Evolutionary conservation across 2,797 vertebrate genomes (phyloP).

Genomic region (Martes flavigula): DNA sequence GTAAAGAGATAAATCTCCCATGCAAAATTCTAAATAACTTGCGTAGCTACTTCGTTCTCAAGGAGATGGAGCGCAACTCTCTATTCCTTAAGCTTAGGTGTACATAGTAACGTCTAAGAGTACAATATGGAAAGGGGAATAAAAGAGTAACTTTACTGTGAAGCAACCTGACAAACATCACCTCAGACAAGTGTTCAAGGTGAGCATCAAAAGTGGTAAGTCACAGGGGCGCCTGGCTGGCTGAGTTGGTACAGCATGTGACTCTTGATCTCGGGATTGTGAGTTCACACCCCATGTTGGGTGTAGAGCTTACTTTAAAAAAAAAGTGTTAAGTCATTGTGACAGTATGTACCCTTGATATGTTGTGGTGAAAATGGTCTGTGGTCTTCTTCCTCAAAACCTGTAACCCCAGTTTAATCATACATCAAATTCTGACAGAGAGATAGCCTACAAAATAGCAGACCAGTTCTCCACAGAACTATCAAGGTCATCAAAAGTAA

Average conservation of each 20-base stretch:
- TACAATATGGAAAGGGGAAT: not conserved
- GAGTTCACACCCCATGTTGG: not conserved
- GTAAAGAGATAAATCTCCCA: not conserved
- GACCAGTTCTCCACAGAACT: not conserved
- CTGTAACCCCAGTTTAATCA: not conserved
- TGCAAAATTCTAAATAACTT: conserved; percentile 25
- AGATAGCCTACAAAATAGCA: conserved; percentile 33
- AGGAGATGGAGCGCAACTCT: not conserved
- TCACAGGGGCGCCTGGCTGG: not conserved
- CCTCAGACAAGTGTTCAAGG: not conserved
- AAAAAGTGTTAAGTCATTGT: not conserved
- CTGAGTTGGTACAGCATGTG: not conserved
- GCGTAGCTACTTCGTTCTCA: not conserved
- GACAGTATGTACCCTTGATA: not conserved
- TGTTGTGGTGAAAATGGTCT: not conserved
- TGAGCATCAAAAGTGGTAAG: not conserved
- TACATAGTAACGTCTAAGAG: conserved; percentile 2
- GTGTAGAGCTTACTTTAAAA: not conserved
- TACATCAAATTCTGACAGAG: not conserved
- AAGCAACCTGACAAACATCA: not conserved
- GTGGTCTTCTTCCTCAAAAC: conserved; percentile 7
- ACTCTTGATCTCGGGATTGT: not conserved
- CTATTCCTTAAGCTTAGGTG: not conserved
- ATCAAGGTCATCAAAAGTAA: conserved; percentile 46
- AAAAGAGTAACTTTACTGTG: not conserved